Conservation (phyloP, 2,113 vertebrate genomes). For the Triplophysa tibetana region DNA sequence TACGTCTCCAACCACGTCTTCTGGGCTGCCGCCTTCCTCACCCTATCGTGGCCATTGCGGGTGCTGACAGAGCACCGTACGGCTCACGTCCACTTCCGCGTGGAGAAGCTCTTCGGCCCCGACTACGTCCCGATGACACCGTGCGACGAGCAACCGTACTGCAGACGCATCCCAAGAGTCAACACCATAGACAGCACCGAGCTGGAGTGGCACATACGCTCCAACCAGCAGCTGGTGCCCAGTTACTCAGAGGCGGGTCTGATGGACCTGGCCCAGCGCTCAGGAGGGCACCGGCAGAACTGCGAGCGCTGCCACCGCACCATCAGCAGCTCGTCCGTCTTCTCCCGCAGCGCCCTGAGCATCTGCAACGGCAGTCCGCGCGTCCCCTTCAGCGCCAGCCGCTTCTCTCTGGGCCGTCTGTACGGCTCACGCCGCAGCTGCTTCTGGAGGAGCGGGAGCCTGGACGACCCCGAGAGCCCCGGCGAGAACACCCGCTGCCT, state of each 20-base stretch:
- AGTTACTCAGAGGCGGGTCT: conserved; percentile 94
- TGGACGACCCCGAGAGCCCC: conserved; percentile 88
- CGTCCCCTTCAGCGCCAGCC: conserved; percentile 86
- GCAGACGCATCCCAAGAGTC: conserved; percentile 88
- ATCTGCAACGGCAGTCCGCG: conserved; percentile 87
- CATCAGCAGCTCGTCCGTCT: conserved; percentile 94
- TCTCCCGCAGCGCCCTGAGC: conserved; percentile 93
- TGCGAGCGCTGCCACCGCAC: conserved; percentile 91
- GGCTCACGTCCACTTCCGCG: conserved; percentile 89
- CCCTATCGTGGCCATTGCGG: conserved; percentile 91
- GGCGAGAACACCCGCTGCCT: conserved; percentile 88
- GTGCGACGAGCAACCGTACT: conserved; percentile 85
- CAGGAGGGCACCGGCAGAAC: conserved; percentile 83
- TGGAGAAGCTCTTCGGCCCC: conserved; percentile 94
- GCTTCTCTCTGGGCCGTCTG: conserved; percentile 87
- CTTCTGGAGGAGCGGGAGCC: conserved; percentile 81
- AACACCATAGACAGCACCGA: conserved; percentile 96
- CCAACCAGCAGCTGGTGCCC: conserved; percentile 96
- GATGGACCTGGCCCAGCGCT: conserved; percentile 89
- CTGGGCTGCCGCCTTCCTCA: conserved; percentile 91
- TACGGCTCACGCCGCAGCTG: conserved; percentile 91
- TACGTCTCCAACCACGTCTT: conserved; percentile 92
- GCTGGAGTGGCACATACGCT: conserved; percentile 95
- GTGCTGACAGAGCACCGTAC: conserved; percentile 93
- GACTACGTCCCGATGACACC: conserved; percentile 87